Base-by-base conservation (phyloP, 2,113 vertebrate genomes). In the Rynchops niger region DNA sequence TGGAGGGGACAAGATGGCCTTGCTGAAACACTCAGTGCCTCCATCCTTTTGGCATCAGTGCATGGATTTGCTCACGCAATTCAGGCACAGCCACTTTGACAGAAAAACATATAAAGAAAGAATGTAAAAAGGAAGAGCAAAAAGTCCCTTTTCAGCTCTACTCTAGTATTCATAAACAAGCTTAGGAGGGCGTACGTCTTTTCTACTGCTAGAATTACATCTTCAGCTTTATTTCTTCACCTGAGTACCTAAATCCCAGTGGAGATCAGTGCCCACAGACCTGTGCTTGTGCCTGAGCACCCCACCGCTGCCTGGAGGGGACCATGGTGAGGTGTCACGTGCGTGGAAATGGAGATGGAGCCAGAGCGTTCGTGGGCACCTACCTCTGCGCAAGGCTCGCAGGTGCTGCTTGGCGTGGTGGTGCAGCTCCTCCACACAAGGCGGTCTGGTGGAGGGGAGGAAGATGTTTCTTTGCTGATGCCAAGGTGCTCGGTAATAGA, bases 401-500 rank as follows among this genome's bases (percentile, higher is more conserved):
- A 99, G 98, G 96, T 98, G 99, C 96, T 98, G 98, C 96, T 98
- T 98, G 98, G 99, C 99, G 47, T 99, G 98, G 92, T 94, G 98
- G 96, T 99, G 99, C 91, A 99, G 98, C 96, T 99, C 99, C 78
- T 99, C 98, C 66, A 99, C 98, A 8, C 99, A 99, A 52, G 98
- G 97, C 0, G 99, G 99, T 62, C 99, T 98, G 3, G 98, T 99
- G 92, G 98, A 98, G 5, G 99, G 98, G 38, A 99, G 97, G 86
- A 99, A 99, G 93, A 99, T 95, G 93, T 99, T 99, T 87, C 99
- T 98, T 97, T 99, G 99, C 96, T 99, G 99, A 96, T 98, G 98
- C 99, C 99, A 99, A 67, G 99, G 98, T 9, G 99, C 98, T 79
- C 97, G 98, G 96, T 99, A 99, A 70, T 99, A 98, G 22, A 98